Evolutionary conservation across 2,888 invertebrate genomes (phyloP).

Genomic region (Pogonocherus hispidulus): DNA sequence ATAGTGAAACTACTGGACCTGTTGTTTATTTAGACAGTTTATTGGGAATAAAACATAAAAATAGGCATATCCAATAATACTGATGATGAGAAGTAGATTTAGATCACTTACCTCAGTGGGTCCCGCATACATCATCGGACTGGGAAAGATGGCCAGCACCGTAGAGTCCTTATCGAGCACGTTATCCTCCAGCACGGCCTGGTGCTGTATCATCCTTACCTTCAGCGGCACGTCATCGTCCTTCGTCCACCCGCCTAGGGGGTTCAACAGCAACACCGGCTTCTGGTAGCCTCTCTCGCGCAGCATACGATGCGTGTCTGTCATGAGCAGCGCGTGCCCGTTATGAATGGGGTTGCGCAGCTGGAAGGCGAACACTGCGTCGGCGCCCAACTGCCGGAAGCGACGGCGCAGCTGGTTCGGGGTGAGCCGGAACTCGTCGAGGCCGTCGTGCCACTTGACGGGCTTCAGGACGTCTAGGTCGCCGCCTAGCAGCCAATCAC

Average conservation of each 20-base stretch:
- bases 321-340: constrained; percentile 97
- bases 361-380: constrained; percentile 98
- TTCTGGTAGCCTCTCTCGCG: constrained; percentile 79
- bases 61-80: too few relatives aligned
- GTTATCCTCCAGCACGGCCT: constrained; percentile 88
- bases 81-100: too few relatives aligned
- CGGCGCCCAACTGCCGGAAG: constrained; percentile 86
- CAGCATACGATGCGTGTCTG: constrained; percentile 87
- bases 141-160: constrained; percentile 95
- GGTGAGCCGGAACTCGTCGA: constrained; percentile 92
- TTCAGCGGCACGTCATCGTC: constrained; percentile 96
- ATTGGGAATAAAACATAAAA: too few relatives aligned
- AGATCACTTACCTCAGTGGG: constrained; percentile 91
- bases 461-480: constrained; percentile 89
- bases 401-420: constrained; percentile 88
- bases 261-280: constrained; percentile 95
- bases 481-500: constrained; percentile 96
- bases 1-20: too few relatives aligned
- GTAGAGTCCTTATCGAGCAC: constrained; percentile 86
- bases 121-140: constrained; percentile 99
- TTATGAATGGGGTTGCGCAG: constrained; percentile 97
- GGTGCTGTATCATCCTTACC: constrained; percentile 90
- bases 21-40: too few relatives aligned
- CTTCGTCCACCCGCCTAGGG: constrained; percentile 95
- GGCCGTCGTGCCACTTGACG: constrained; percentile 92